A percentile compares a stretch with the other conserved stretches of the same genome.
Conservation (phyloP, 2,113 vertebrate species). For the Apodemus speciosus region DNA sequence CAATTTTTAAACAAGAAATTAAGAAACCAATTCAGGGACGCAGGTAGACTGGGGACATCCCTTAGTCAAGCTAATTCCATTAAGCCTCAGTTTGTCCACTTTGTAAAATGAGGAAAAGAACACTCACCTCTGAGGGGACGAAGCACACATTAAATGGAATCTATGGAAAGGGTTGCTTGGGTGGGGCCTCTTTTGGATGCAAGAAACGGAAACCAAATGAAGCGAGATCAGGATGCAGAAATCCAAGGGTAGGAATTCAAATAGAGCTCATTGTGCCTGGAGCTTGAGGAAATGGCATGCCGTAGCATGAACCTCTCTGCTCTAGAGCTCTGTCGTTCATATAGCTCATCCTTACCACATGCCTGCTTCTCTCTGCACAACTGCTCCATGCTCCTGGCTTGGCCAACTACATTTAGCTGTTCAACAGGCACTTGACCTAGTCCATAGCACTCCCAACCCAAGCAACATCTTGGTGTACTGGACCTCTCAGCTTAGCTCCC, state of each 20-base stretch:
- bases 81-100: constrained; percentile 59
- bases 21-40: constrained; percentile 39
- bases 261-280: constrained; percentile 46
- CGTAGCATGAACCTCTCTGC: constrained; percentile 38
- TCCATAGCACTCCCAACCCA: constrained; percentile 17
- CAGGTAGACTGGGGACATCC: neutral
- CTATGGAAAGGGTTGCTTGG: constrained; percentile 52
- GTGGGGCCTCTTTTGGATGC: constrained; percentile 41
- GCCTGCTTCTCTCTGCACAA: constrained; percentile 51
- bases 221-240: constrained; percentile 39
- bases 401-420: constrained; percentile 8
- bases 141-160: constrained; percentile 56
- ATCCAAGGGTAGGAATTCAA: constrained; percentile 28
- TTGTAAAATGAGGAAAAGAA: constrained; percentile 63
- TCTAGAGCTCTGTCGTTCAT: constrained; percentile 29
- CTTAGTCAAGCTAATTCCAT: constrained; percentile 53
- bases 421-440: constrained; percentile 37
- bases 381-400: constrained; percentile 41
- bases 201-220: constrained; percentile 53
- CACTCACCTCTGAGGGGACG: constrained; percentile 49
- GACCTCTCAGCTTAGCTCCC: constrained; percentile 36
- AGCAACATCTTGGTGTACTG: constrained; percentile 45
- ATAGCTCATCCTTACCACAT: constrained; percentile 30
- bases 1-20: constrained; percentile 53
- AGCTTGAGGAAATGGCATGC: constrained; percentile 43